Base-by-base conservation (phyloP, 2,888 invertebrate species). In the Nemapogon koenigi region DNA sequence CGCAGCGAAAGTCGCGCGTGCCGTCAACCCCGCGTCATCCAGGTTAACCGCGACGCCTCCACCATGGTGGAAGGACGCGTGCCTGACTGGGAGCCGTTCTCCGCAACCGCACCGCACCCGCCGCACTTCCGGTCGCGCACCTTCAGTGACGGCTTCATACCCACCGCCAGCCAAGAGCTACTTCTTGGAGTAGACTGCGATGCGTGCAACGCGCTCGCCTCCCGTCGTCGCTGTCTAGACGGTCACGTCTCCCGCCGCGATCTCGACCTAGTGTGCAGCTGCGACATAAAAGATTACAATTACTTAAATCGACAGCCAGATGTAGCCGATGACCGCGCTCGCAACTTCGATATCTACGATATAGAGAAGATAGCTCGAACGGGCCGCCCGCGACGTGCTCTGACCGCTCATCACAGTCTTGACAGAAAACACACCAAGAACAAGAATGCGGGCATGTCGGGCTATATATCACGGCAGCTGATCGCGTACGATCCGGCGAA, bases 151-250 rank as follows among this genome's bases (percentile, higher is more conserved):
- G 79, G 80, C 35, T 80, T 79, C 49, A 67, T 80, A 42, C 59
- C 75, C 43, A 79, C 79, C 49, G 72, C 75, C 25, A 80, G 80
- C 48, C 69, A 80, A 16, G 80, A 80, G 45, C 62, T 80, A 1
- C 56, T 80, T 3, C 66, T 80, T 2, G 79, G 79, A n/a, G 75
- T 78, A 14, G 78, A 79, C 45, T 80, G 80, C 46, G 79, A 80
- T 47, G 76, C 80, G 33, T 80, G 80, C 40, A 63, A 75, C 32
- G 76, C 78, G 6, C 55, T 79, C 30, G 75, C 76, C 10, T 62
- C 76, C 16, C 71, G 72, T 44, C 52, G 64, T 45, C 70, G 70
- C 43, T 72, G 72, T 47, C 47, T 59, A 44, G 66, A 65, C 45
- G 70, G 73, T 49, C 70, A 67, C 52, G 58, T 68, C 52, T 55